Conservation (phyloP, 2,113 vertebrate genomes). For the Charina bottae region DNA sequence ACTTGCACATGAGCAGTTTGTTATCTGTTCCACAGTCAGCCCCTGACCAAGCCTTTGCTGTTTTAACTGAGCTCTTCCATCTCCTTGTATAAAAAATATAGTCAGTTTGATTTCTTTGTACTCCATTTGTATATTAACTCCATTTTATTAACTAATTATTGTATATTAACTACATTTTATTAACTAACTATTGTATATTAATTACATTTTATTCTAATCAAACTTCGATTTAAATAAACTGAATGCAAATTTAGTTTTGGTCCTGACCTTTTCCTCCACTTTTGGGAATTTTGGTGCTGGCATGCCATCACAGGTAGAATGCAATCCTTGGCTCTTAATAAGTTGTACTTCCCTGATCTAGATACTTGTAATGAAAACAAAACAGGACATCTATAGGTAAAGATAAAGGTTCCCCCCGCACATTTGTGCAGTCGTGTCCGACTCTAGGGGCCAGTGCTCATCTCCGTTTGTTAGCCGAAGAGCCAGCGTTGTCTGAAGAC, state of each 20-base stretch:
- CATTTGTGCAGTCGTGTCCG: too few species aligned
- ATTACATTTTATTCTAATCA: neutral
- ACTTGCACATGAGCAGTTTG: too few species aligned
- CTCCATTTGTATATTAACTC: neutral
- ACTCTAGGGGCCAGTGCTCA: too few species aligned
- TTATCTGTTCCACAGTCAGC: too few species aligned
- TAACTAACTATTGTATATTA: too few species aligned
- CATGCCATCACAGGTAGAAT: neutral
- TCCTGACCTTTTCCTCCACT: neutral
- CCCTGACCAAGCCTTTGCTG: too few species aligned
- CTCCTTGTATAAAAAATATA: too few species aligned
- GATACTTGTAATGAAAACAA: neutral
- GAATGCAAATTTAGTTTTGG: neutral
- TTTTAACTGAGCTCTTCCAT: too few species aligned
- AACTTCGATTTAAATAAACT: neutral
- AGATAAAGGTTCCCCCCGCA: too few species aligned
- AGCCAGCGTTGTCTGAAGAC: too few species aligned
- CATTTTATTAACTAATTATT: neutral
- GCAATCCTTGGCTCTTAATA: neutral
- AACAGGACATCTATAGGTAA: neutral
- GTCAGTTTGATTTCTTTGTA: too few species aligned
- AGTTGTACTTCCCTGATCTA: neutral
- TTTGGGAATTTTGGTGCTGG: neutral
- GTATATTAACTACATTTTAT: neutral
- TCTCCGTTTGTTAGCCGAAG: too few species aligned